Evolutionary conservation across 2,888 invertebrate genomes (phyloP).

Genomic region (Sinelater perroti): DNA sequence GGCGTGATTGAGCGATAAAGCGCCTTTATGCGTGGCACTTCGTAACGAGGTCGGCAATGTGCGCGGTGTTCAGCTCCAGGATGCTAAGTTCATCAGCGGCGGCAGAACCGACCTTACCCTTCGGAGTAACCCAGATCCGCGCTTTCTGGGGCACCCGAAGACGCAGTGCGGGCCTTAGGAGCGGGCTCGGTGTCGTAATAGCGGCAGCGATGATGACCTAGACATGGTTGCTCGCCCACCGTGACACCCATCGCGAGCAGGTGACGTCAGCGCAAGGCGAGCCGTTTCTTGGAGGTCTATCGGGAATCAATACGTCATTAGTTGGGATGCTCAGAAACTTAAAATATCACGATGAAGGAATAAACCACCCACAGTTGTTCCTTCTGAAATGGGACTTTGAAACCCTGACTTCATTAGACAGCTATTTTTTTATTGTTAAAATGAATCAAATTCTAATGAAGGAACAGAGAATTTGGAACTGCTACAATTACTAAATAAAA

Average conservation of each 20-base stretch:
- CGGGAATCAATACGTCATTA: no score
- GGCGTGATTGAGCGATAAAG: slow-evolving; percentile 6
- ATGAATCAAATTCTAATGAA: no score
- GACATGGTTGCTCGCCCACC: slow-evolving; percentile 15
- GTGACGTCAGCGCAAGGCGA: slow-evolving; percentile 9
- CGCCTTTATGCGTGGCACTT: no score
- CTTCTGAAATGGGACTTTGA: no score
- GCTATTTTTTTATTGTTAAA: no score
- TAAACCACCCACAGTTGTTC: no score
- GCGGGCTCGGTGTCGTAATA: background rate
- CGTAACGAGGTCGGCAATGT: background rate
- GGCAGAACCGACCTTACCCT: slow-evolving; percentile 7
- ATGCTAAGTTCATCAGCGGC: background rate
- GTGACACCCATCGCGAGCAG: slow-evolving; percentile 8
- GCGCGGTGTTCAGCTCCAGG: background rate
- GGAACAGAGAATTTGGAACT: no score
- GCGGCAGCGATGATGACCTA: slow-evolving; percentile 7
- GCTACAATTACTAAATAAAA: no score
- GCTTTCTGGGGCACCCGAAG: background rate
- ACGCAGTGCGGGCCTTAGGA: background rate
- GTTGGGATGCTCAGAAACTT: no score
- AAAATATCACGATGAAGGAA: no score
- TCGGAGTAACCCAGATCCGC: background rate
- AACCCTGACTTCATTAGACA: no score
- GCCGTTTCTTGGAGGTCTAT: no score